Conservation (phyloP, 35 echinoderm and acorn worm genomes). For the Holothuria glaberrima region DNA sequence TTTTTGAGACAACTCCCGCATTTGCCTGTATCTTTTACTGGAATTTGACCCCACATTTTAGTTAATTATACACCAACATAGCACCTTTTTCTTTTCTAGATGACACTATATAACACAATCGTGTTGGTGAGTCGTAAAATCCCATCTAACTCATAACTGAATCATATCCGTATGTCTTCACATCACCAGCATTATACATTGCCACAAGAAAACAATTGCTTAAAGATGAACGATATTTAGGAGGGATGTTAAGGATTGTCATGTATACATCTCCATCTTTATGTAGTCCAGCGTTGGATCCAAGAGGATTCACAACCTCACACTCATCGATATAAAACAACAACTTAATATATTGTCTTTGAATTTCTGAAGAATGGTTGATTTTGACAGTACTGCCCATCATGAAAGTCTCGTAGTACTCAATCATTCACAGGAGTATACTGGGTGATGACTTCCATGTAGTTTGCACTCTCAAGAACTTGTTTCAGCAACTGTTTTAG, state of each 20-base stretch:
- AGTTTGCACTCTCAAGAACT: background rate
- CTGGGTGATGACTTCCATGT: background rate
- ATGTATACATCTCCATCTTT: background rate
- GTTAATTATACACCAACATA: too few relatives aligned
- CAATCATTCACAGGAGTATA: constrained; percentile 3
- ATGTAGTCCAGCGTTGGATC: too few relatives aligned
- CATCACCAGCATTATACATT: constrained; percentile 13
- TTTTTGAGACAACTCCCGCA: too few relatives aligned
- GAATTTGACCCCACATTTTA: too few relatives aligned
- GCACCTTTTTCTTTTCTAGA: too few relatives aligned
- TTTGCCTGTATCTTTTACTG: too few relatives aligned
- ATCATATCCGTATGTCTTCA: background rate
- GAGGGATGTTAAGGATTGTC: background rate
- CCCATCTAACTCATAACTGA: background rate
- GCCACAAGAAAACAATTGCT: constrained; percentile 24
- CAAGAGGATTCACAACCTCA: too few relatives aligned
- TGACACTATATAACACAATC: too few relatives aligned
- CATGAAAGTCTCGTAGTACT: background rate
- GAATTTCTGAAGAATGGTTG: background rate
- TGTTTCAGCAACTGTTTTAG: constrained; percentile 22
- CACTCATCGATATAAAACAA: background rate
- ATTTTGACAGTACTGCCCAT: constrained; percentile 6
- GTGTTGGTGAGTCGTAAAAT: too few relatives aligned
- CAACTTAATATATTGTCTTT: background rate
- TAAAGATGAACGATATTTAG: background rate